Conservation (phyloP, 2,888 invertebrate genomes). For the Coleophora flavipennella region DNA sequence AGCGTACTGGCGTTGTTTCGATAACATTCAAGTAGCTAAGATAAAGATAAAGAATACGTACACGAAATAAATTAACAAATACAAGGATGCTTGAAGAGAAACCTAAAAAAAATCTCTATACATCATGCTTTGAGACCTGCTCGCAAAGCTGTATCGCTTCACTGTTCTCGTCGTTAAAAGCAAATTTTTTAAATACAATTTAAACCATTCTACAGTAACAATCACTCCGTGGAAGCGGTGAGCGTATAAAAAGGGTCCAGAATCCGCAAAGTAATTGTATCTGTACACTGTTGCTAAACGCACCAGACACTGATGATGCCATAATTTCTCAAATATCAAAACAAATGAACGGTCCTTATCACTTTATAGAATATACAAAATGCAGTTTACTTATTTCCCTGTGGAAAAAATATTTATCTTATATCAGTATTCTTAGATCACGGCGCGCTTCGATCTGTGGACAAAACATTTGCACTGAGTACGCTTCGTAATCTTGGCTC, state of each 20-base stretch:
- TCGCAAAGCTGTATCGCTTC: constrained; percentile 55
- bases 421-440: constrained; percentile 73
- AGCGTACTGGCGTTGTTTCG: constrained; percentile 1
- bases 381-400: constrained; percentile 74
- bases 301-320: constrained; percentile 63
- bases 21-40: constrained; percentile 5
- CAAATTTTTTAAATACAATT: constrained; percentile 59
- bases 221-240: constrained; percentile 67
- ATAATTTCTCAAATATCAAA: constrained; percentile 70
- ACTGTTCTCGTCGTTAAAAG: constrained; percentile 57
- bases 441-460: constrained; percentile 70
- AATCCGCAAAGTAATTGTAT: constrained; percentile 67
- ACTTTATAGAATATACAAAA: constrained; percentile 75
- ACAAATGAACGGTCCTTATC: constrained; percentile 72
- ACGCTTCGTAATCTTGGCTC: not conserved
- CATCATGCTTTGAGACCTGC: constrained; percentile 65
- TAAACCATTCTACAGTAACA: constrained; percentile 54
- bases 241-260: constrained; percentile 68
- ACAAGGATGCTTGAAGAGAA: constrained; percentile 64
- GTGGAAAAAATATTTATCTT: constrained; percentile 74
- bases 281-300: constrained; percentile 57
- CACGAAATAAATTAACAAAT: constrained; percentile 14
- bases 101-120: constrained; percentile 67
- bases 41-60: constrained; percentile 14
- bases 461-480: constrained; percentile 25